Conservation (phyloP, 2,797 vertebrate species). For the Echeneis naucrates region DNA sequence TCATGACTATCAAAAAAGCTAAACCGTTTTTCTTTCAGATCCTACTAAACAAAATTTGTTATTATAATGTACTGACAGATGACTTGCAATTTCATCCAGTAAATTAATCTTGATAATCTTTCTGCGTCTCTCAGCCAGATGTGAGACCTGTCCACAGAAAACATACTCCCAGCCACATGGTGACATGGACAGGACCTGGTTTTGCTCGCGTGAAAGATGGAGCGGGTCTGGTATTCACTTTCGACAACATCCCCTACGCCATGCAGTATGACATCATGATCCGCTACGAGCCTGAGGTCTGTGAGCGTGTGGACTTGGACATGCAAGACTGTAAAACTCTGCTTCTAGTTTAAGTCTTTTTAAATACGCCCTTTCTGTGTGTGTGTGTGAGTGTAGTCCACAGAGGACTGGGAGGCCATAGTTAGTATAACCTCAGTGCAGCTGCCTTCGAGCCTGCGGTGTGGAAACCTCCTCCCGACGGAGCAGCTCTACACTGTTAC, state of each 20-base stretch:
- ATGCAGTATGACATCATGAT: constrained; percentile 93
- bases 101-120: too few species aligned
- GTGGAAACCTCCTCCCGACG: constrained; percentile 89
- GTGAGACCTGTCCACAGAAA: constrained; percentile 81
- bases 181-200: constrained; percentile 88
- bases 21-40: too few species aligned
- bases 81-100: too few species aligned
- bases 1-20: too few species aligned
- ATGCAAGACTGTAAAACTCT: background rate
- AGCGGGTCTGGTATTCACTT: constrained; percentile 87
- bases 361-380: constrained; percentile 20
- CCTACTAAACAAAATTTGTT: too few species aligned
- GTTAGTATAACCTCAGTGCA: constrained; percentile 85
- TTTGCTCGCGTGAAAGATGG: constrained; percentile 89
- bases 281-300: constrained; percentile 90
- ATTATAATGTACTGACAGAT: too few species aligned
- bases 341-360: background rate
- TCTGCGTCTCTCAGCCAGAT: constrained; percentile 78
- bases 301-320: background rate
- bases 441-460: constrained; percentile 88
- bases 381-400: constrained; percentile 80
- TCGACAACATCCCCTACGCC: constrained; percentile 87
- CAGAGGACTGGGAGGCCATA: constrained; percentile 91
- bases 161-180: constrained; percentile 72
- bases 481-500: constrained; percentile 89